Conservation (phyloP, 1,140 invertebrate genomes). For the Physella acuta region DNA sequence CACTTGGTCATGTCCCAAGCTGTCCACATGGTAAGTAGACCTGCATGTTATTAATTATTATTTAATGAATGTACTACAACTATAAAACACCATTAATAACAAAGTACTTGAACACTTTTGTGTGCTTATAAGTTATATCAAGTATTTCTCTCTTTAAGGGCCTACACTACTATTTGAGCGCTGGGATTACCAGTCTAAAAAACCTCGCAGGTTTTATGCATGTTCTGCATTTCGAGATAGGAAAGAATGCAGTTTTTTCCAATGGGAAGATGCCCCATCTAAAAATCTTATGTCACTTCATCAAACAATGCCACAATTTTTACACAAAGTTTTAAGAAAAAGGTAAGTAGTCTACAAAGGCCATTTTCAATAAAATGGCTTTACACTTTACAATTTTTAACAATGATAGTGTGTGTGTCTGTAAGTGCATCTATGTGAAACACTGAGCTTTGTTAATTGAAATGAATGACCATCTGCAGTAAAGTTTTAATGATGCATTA, state of each 20-base stretch:
- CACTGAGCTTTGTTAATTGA: no score
- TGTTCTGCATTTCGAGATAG: conserved; percentile 78
- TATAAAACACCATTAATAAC: neutral
- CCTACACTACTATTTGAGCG: conserved; percentile 73
- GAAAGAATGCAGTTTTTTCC: conserved; percentile 73
- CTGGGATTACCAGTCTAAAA: conserved; percentile 44
- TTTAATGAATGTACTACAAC: neutral
- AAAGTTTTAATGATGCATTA: no score
- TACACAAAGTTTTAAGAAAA: conserved; percentile 21
- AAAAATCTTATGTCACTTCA: no score
- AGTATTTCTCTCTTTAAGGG: conserved; percentile 59
- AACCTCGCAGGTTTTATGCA: conserved; percentile 66
- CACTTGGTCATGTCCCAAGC: neutral
- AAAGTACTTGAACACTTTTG: neutral
- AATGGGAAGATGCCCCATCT: conserved; percentile 47
- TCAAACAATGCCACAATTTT: neutral
- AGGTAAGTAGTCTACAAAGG: conserved; percentile 14
- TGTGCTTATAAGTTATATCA: neutral
- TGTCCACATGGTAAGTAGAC: conserved; percentile 18
- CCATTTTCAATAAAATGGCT: no score
- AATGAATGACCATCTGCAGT: no score
- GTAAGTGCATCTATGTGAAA: no score
- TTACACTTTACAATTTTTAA: no score
- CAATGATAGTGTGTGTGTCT: no score
- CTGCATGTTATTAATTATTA: neutral